Evolutionary conservation across 2,113 vertebrate species (phyloP).

Genomic region (Dinomys branickii): DNA sequence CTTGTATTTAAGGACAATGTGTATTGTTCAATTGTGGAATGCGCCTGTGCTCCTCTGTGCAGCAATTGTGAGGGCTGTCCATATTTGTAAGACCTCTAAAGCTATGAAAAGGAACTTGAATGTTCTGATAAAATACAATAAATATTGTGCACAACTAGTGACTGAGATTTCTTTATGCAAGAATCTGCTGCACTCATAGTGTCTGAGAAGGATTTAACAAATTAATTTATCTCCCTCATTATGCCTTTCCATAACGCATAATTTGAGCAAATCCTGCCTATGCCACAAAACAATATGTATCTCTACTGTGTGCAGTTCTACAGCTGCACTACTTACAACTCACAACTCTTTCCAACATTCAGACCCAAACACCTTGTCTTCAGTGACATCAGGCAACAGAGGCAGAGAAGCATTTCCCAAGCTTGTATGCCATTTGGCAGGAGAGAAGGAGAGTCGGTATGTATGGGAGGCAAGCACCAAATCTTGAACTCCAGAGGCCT

Average conservation of each 20-base stretch:
- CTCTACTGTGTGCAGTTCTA: not conserved
- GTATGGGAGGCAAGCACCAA: not conserved
- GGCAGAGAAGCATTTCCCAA: not conserved
- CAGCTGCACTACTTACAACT: not conserved
- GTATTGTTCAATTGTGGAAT: not conserved
- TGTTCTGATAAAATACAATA: not conserved
- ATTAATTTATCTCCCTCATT: not conserved
- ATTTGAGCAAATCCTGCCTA: not conserved
- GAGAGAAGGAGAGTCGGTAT: not conserved
- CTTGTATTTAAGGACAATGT: not conserved
- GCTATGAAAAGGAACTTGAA: not conserved
- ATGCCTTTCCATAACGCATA: not conserved
- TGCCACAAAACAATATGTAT: not conserved
- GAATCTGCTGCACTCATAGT: not conserved
- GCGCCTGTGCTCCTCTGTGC: not conserved
- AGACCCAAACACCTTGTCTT: not conserved
- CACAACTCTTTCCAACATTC: not conserved
- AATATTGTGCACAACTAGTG: not conserved
- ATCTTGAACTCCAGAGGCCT: not conserved
- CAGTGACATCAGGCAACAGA: not conserved
- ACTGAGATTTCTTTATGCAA: not conserved
- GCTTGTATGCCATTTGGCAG: not conserved
- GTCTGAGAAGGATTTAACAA: not conserved
- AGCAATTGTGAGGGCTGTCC: not conserved
- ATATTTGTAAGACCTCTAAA: not conserved